A percentile compares a stretch with the other conserved stretches of the same genome.
These are phyloP conservation scores for Mustela nigripes DNA, from an alignment of 2,113 vertebrate genomes.

Conservation along the genomic window DNA sequence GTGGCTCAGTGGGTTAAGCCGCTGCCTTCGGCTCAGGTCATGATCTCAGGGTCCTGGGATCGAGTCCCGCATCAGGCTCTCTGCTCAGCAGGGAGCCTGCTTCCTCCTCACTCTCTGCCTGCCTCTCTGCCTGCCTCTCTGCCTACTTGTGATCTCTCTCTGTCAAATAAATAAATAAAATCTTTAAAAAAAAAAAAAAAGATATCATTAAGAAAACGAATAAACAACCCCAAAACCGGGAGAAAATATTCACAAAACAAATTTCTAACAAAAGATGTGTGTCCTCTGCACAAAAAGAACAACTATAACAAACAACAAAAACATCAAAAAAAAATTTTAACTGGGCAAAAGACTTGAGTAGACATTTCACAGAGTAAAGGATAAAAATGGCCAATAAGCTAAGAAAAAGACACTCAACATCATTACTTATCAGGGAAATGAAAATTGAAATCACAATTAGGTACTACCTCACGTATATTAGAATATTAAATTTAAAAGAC, in stretches of 20 bases:
- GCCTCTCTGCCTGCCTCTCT: no score
- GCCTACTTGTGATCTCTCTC: no score
- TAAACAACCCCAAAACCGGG: not conserved
- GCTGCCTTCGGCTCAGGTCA: no score
- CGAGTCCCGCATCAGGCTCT: no score
- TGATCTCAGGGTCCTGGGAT: no score
- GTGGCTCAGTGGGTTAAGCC: no score
- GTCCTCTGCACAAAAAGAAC: not conserved
- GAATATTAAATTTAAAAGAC: not conserved
- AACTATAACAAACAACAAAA: not conserved
- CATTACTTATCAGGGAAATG: not conserved
- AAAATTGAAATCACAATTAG: not conserved
- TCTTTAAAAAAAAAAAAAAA: not conserved
- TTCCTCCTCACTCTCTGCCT: no score
- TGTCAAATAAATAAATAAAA: no score
- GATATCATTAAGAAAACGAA: not conserved
- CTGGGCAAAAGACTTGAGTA: not conserved
- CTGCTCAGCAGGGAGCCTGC: no score
- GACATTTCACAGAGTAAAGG: not conserved
- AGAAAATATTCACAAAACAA: not conserved
- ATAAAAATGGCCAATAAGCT: not conserved
- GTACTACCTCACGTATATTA: not conserved
- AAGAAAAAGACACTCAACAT: not conserved
- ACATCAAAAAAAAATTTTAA: not conserved
- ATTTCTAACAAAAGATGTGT: not conserved